Base-by-base conservation (phyloP, 2,888 invertebrate genomes). In the Macaria notata region DNA sequence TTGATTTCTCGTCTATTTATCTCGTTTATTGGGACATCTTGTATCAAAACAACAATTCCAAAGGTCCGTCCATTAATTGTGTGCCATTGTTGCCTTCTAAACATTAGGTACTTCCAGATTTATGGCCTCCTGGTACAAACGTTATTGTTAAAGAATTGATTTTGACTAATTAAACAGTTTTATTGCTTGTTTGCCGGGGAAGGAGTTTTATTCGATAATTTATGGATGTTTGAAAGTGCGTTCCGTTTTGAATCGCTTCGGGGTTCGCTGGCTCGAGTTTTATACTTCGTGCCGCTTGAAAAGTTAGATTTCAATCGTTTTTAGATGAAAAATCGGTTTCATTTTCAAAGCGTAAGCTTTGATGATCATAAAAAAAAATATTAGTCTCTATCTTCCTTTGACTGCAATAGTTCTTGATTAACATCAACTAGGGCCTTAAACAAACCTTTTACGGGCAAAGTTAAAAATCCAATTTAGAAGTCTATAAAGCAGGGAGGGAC, bases 101-200 rank as follows among this genome's bases (percentile, higher is more conserved):
- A 79, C 78, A 76, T 73, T 72, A 53, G 19, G 19, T 19, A 19
- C 71, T 64, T 63, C 59, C 59, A 74, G 75, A 82, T 82, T 83
- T 82, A 82, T 81, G 65, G 77, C 66, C 55, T 61, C 62, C 70
- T 57, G 67, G 19, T 72, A 72, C 70, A 64, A 69, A 68, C 70
- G 72, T 74, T 71, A 82, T 81, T 78, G 77, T 72, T 65, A 70
- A 66, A 70, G 71, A 82, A 83, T 82, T 83, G 83, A 82, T 83
- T 81, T 81, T 77, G 72, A 76, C 72, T 78, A 81, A 81, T 82
- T 81, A 75, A 79, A 81, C 73, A 75, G 72, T 78, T 80, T 78
- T 75, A 78, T 75, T 73, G 72, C 72, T 70, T 72, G 73, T 69
- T 69, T 59, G 59, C 39, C 44, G 54, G 48, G 65, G 61, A 62